Percentiles rank a stretch among this genome's conserved stretches.
Evolutionary conservation across 2,113 vertebrate species (phyloP).

Genomic region (Rhinoptilus africanus): DNA sequence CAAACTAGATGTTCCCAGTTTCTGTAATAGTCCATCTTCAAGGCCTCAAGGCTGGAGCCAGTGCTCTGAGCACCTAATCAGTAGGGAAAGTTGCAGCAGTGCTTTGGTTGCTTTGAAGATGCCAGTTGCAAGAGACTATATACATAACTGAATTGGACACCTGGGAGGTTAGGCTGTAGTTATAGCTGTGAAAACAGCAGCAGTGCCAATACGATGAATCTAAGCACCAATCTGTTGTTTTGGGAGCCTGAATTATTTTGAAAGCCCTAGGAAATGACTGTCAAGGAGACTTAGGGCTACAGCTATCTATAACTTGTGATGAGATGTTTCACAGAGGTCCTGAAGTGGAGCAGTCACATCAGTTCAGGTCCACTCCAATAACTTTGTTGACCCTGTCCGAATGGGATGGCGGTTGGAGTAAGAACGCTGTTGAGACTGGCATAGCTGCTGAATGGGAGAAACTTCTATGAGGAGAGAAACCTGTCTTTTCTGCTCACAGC

Average conservation of each 20-base stretch:
- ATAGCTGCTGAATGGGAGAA: neutral
- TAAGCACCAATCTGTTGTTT: slow-evolving; percentile 34
- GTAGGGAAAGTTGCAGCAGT: neutral
- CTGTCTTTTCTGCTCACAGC: neutral
- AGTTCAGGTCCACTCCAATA: neutral
- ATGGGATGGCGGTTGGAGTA: neutral
- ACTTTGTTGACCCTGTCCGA: neutral
- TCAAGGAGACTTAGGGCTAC: neutral
- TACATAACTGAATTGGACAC: slow-evolving; percentile 25
- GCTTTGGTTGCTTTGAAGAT: neutral
- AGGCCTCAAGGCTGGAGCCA: neutral
- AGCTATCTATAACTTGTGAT: neutral
- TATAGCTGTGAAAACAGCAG: slow-evolving; percentile 42
- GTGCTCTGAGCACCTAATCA: neutral
- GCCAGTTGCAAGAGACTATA: neutral
- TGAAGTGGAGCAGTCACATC: neutral
- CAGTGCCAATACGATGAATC: neutral
- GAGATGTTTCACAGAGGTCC: neutral
- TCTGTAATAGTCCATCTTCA: neutral
- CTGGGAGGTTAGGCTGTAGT: slow-evolving; percentile 29
- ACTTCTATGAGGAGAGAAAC: neutral
- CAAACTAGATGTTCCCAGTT: neutral
- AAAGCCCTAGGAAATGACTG: neutral
- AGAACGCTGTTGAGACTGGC: neutral
- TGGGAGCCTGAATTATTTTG: slow-evolving; percentile 12